Evolutionary conservation across 2,113 vertebrate genomes (phyloP), one percentile per base, ranked within the genome.

Genomic region (Triplophysa rosa): DNA sequence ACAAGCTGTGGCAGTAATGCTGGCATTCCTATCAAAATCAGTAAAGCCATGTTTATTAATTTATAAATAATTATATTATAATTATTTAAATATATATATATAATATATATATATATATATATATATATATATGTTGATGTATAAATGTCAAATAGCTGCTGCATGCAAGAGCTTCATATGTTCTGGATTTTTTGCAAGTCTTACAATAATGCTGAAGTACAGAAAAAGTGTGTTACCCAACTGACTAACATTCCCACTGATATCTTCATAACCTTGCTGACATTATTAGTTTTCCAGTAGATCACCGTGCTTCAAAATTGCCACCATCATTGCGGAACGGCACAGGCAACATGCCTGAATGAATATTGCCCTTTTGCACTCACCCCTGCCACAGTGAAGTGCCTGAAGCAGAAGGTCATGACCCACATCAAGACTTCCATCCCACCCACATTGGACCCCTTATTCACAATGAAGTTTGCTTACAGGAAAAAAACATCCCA

Each of bases 321-420:
- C 24, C 14, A 69, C 47, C 47, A 54, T 29, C 17, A 58, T 58
- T 37, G 33, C 63, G 16, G 29, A 23, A 40, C 33, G 3, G n/a
- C 33, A 72, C n/a, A 1, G n/a, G 54, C n/a, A 37, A 42, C 70
- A 61, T 72, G 70, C 70, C 70, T 72, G 58, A 45, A 62, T 47
- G 13, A 74, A 0, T 74, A 9, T 47, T 74, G 21, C 40, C 14
- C 40, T 8, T 17, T 74, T 74, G 58, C 21, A 62, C 45, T 74
- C 40, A 74, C 40, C 71, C 58, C 56, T 74, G 58, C 37, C 37
- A 47, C 17, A 74, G 58, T 63, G 21, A 63, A 74, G 71, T 74
- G 71, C 71, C 37, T 74, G 58, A 74, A 74, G 71, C 71, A 45
- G 40, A 40, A 74, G 71, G 71, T 74, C 71, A 62, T 74, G 58